Evolutionary conservation across 2,888 invertebrate genomes (phyloP), one percentile per base, ranked within the genome.

Genomic region (Tholera decimalis): DNA sequence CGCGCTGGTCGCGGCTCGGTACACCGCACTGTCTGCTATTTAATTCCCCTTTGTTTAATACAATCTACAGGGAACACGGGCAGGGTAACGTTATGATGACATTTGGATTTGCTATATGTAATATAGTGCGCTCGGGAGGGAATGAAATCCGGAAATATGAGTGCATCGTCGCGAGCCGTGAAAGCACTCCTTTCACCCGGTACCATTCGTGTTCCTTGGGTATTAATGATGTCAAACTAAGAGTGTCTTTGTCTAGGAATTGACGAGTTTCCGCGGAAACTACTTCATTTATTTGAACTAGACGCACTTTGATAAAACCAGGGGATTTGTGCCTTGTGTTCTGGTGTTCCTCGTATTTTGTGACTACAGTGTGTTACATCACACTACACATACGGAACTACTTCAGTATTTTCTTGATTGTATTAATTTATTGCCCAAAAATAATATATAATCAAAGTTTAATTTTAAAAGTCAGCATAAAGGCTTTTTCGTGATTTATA

Each of bases 1-100:
- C 85, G 80, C 82, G 85, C 84, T 83, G 85, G 88, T 90, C 87
- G 86, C 85, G 88, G 87, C 84, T 91, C 87, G 88, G 87, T 87
- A 85, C 88, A 78, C 88, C 87, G 83, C 88, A 82, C 88, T 90
- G 88, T 90, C 89, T 90, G 85, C 89, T 89, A 87, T 89, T 90
- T 91, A 91, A 91, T 91, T 86, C 90, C 84, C 89, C 88, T 91
- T 91, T 92, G 89, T 90, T 90, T 90, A 91, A 89, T 90, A 89
- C 87, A 90, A 91, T 92, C 91, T 90, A 91, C 91, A 76, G 85
- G 84, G 88, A 89, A 85, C 89, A 87, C 88, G 77, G 84, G 85
- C 83, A 83, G 85, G 87, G 91, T 89, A 86, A 87, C 87, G 87
- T 89, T 92, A 90, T 87, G 88, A 90, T 89, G 90, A 91, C 91